Conservation (phyloP, 2,797 vertebrate genomes). For the Labeo calbasu region DNA sequence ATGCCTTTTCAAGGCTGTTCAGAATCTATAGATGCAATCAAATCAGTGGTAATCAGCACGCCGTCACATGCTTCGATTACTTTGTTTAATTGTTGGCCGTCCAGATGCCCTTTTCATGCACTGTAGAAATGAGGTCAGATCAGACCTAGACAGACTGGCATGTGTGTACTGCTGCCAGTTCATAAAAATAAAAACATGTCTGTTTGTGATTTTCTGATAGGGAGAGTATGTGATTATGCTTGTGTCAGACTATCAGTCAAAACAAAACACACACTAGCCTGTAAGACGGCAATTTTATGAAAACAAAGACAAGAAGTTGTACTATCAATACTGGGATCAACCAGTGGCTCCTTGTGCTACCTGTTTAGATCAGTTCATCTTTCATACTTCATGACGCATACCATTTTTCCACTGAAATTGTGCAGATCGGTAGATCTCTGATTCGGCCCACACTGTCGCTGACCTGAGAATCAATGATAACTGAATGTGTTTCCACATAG, state of each 20-base stretch:
- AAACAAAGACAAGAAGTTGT: slow-evolving; percentile 7
- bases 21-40: slow-evolving; percentile 63
- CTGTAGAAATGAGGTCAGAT: slow-evolving; percentile 53
- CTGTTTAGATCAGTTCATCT: neutral
- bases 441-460: neutral
- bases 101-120: slow-evolving; percentile 53
- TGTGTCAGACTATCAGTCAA: slow-evolving; percentile 34
- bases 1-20: slow-evolving; percentile 65
- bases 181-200: slow-evolving; percentile 18
- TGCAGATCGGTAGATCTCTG: neutral
- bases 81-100: slow-evolving; percentile 67
- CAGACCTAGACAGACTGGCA: slow-evolving; percentile 60
- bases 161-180: slow-evolving; percentile 35
- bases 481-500: neutral
- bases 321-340: slow-evolving; percentile 24
- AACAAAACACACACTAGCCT: slow-evolving; percentile 40
- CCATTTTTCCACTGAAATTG: neutral
- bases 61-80: slow-evolving; percentile 68
- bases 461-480: neutral
- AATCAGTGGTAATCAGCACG: slow-evolving; percentile 69
- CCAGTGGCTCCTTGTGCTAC: neutral
- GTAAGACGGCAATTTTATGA: slow-evolving; percentile 40
- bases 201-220: slow-evolving; percentile 58
- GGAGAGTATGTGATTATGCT: slow-evolving; percentile 38
- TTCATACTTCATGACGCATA: neutral